phyloP scores from a whole-genome alignment of 2,113 vertebrate species.

The Symphodus melops region DNA sequence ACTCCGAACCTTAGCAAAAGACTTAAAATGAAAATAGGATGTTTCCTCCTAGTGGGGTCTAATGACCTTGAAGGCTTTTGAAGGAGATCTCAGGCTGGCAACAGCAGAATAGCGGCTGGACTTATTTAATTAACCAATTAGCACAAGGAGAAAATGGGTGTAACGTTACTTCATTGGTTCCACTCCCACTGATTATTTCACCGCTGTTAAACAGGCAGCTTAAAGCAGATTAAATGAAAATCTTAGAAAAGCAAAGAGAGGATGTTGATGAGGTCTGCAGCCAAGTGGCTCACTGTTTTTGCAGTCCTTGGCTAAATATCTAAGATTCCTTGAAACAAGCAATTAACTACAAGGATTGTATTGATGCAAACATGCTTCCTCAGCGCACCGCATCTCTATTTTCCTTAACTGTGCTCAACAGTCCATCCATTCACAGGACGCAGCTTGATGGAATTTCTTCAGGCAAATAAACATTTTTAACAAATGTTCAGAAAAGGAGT shows the following conservation, averaged over 20 bases:
- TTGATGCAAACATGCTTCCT: constrained; percentile 46
- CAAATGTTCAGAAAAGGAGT: not conserved
- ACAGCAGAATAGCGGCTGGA: constrained; percentile 27
- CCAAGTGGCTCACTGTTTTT: constrained; percentile 59
- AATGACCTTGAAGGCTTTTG: constrained; percentile 36
- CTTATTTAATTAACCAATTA: constrained; percentile 60
- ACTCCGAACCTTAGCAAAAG: not conserved
- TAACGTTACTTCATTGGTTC: constrained; percentile 51
- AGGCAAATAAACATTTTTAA: constrained; percentile 15
- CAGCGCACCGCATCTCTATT: constrained; percentile 9
- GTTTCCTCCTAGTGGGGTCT: not conserved
- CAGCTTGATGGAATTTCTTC: not conserved
- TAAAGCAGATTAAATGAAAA: constrained; percentile 64
- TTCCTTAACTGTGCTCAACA: not conserved
- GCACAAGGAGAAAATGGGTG: constrained; percentile 34
- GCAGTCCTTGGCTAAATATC: constrained; percentile 59
- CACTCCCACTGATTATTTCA: constrained; percentile 57
- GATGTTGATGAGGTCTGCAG: constrained; percentile 53
- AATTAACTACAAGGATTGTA: constrained; percentile 59
- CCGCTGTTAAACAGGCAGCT: constrained; percentile 54
- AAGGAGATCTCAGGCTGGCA: constrained; percentile 23
- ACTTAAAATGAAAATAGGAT: not conserved
- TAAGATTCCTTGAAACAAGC: constrained; percentile 58
- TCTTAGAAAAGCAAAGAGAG: constrained; percentile 54
- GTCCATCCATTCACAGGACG: constrained; percentile 8